Percentiles rank a stretch among this genome's conserved stretches.
These are phyloP conservation scores for Percina caprodes DNA, from an alignment of 2,113 vertebrate species.

Conservation along the genomic window DNA sequence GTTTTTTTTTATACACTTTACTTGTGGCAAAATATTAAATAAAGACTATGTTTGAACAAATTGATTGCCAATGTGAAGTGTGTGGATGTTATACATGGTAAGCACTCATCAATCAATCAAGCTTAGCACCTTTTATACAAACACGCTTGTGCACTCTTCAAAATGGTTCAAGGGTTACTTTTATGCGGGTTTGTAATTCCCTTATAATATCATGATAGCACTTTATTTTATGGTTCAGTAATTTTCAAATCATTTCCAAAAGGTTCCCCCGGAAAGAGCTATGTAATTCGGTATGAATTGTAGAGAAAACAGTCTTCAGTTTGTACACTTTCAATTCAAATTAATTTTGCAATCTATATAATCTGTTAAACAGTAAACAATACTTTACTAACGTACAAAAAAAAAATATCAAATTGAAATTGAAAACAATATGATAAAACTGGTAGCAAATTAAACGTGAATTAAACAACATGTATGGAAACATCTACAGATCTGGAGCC, in stretches of 20 bases:
- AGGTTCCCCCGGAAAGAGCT: background rate
- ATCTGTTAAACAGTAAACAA: no score
- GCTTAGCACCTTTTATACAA: background rate
- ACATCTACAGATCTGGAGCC: background rate
- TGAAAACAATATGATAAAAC: background rate
- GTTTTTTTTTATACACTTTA: constrained; percentile 46
- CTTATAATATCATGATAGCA: background rate
- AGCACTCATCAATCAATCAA: background rate
- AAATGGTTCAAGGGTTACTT: background rate
- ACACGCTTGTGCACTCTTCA: background rate
- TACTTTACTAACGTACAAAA: no score
- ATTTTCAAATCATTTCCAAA: background rate
- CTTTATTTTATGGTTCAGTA: background rate
- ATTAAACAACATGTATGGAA: background rate
- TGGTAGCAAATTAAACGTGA: no score
- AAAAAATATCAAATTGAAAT: background rate
- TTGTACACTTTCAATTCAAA: no score
- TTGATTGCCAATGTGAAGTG: background rate
- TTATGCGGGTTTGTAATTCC: no score
- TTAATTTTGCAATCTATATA: no score
- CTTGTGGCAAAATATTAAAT: constrained; percentile 63
- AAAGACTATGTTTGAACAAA: constrained; percentile 63
- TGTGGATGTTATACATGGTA: constrained; percentile 1
- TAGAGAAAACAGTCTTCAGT: background rate
- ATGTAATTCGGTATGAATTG: background rate